Base-by-base conservation (phyloP, 2,797 vertebrate genomes). In the Rhinoraja longicauda region DNA sequence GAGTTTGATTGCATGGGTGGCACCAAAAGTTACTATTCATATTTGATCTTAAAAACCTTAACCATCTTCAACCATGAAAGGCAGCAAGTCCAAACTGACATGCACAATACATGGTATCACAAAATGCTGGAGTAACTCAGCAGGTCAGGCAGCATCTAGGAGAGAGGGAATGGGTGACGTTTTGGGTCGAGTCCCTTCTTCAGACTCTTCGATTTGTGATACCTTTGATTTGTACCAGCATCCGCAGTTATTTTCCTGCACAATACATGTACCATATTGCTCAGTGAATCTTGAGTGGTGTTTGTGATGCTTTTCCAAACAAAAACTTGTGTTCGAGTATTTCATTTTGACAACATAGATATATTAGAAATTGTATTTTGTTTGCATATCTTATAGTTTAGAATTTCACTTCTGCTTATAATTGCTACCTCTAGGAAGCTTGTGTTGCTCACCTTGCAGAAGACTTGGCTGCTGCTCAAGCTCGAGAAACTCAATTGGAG, bases 381-480 rank as follows among this genome's bases (percentile, higher is more conserved):
- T 78, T 32, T 73, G 64, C n/a, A 9, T 90, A 77, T 64, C 64
- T 90, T 70, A 75, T 75, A 7, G 39, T 53, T 88, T 45, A 73
- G 64, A 19, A n/a, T 36, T 92, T 26, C 26, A 21, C 93, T 67
- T 67, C 62, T 76, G 15, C 13, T 45, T 29, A 19, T 79, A 29
- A 10, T 17, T n/a, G n/a, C 21, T 93, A 53, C 29, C 70, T 95
- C 90, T 94, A 98, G 97, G 96, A 97, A 94, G 94, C 93, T 57
- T 95, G 53, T 94, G 94, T 96, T 94, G 94, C 94, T 82, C 93
- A 82, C 76, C 93, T 96, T 94, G 96, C 96, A 95, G 96, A 97
- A 95, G 96, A 97, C 95, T 90, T 97, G 91, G 95, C 95, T 6
- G 94, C 95, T 93, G 96, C 96, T 95, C 96, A 97, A 95, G 95